These are phyloP conservation scores for Stratiolaelaps scimitus DNA, from an alignment of 1,140 invertebrate species.

Conservation along the genomic window DNA sequence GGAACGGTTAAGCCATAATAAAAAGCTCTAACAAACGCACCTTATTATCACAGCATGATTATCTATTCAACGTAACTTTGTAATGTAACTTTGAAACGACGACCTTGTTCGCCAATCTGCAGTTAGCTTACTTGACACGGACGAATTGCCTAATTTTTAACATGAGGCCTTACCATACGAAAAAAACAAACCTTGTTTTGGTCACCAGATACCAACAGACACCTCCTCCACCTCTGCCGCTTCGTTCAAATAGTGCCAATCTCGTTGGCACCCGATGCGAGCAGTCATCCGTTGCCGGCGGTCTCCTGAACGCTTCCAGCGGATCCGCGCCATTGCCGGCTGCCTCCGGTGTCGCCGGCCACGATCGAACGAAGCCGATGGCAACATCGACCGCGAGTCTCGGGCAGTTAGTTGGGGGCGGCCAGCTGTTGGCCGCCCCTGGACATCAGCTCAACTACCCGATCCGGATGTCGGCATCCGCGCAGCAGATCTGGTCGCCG, in stretches of 20 bases:
- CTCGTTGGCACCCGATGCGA: constrained; percentile 11
- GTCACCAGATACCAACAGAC: not conserved
- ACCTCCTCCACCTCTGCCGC: constrained; percentile 9
- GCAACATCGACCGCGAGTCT: not conserved
- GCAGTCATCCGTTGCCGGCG: not conserved
- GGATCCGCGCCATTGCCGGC: not conserved
- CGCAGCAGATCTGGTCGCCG: constrained; percentile 27
- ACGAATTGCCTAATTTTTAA: not conserved
- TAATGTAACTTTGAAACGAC: too few relatives aligned
- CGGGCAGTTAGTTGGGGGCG: not conserved
- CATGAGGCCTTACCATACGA: not conserved
- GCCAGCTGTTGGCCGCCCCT: not conserved
- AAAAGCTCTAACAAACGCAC: too few relatives aligned
- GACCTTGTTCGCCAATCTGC: too few relatives aligned
- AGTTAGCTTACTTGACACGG: too few relatives aligned
- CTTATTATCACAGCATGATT: too few relatives aligned
- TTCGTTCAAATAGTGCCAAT: constrained; percentile 20
- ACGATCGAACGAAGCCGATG: not conserved
- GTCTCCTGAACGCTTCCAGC: not conserved
- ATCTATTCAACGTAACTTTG: too few relatives aligned
- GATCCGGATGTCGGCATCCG: constrained; percentile 20
- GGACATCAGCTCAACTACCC: not conserved
- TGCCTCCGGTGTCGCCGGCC: not conserved
- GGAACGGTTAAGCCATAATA: too few relatives aligned
- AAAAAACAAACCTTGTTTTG: not conserved